Percentiles rank a stretch among this genome's conserved stretches.
Conservation (phyloP, 2,888 invertebrate genomes). For the Cryptophagus acutangulus region DNA sequence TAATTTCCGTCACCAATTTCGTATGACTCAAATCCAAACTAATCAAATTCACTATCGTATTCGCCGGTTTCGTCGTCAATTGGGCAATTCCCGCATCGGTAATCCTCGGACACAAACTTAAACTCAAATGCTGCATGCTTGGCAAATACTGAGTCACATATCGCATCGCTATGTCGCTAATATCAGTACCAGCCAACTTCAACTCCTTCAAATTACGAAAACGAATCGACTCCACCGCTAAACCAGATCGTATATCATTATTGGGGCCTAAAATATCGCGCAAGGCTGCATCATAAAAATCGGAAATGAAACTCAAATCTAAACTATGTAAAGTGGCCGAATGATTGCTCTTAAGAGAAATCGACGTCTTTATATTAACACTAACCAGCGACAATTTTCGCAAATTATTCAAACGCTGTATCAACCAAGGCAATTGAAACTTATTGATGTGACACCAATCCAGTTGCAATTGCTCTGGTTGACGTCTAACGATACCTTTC, state of each 20-base stretch:
- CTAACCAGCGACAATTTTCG: constrained; percentile 75
- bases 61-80: constrained; percentile 70
- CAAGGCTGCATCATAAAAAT: constrained; percentile 77
- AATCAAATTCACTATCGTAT: constrained; percentile 61
- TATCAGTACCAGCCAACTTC: constrained; percentile 79
- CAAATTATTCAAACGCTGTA: constrained; percentile 77
- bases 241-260: constrained; percentile 74
- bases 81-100: constrained; percentile 89
- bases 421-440: constrained; percentile 87
- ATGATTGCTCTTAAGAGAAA: constrained; percentile 73
- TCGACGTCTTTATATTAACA: constrained; percentile 67
- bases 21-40: constrained; percentile 79
- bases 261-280: constrained; percentile 83
- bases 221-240: constrained; percentile 68
- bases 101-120: constrained; percentile 81
- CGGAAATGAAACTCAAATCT: constrained; percentile 82
- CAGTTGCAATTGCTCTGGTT: constrained; percentile 77
- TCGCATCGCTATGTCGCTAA: constrained; percentile 81
- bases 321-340: constrained; percentile 47
- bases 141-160: constrained; percentile 74
- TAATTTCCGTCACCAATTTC: constrained; percentile 73
- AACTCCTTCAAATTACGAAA: constrained; percentile 72
- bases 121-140: constrained; percentile 68
- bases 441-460: constrained; percentile 87
- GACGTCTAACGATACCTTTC: constrained; percentile 77